Percentiles rank a stretch among this genome's conserved stretches.
phyloP scores from a whole-genome alignment of 2,888 invertebrate species.

The Monochamus alternatus region DNA sequence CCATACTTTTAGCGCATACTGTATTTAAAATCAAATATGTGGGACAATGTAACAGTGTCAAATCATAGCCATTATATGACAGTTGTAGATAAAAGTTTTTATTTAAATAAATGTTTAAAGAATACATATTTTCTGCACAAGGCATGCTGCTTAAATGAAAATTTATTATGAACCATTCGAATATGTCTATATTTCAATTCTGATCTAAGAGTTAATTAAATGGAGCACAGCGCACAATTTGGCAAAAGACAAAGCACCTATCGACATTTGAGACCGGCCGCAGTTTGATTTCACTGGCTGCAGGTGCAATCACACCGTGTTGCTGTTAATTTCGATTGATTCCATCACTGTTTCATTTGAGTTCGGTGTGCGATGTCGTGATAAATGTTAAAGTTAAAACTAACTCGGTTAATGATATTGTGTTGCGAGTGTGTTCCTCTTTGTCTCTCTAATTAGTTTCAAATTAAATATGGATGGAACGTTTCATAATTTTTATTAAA shows the following conservation, averaged over 20 bases:
- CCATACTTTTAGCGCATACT: too few relatives aligned
- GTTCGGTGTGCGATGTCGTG: conserved; percentile 37
- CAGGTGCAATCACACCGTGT: conserved; percentile 37
- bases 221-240: background rate
- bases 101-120: too few relatives aligned
- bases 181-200: too few relatives aligned
- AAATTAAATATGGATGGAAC: conserved; percentile 64
- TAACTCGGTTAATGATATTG: conserved; percentile 45
- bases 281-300: conserved; percentile 2
- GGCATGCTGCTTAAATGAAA: too few relatives aligned
- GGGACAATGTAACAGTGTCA: too few relatives aligned
- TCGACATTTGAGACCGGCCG: background rate
- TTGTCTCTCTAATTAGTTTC: conserved; percentile 52
- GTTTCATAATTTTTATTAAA: conserved; percentile 68
- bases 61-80: too few relatives aligned
- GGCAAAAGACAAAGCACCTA: background rate
- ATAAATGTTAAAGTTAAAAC: conserved; percentile 46
- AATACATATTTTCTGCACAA: too few relatives aligned
- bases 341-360: conserved; percentile 42
- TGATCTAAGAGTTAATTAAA: too few relatives aligned
- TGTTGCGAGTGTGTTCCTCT: conserved; percentile 38
- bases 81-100: too few relatives aligned
- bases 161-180: too few relatives aligned
- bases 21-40: too few relatives aligned
- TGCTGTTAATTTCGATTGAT: conserved; percentile 51